Conservation (phyloP, 2,888 invertebrate genomes). For the Drosophila nr. medialis region DNA sequence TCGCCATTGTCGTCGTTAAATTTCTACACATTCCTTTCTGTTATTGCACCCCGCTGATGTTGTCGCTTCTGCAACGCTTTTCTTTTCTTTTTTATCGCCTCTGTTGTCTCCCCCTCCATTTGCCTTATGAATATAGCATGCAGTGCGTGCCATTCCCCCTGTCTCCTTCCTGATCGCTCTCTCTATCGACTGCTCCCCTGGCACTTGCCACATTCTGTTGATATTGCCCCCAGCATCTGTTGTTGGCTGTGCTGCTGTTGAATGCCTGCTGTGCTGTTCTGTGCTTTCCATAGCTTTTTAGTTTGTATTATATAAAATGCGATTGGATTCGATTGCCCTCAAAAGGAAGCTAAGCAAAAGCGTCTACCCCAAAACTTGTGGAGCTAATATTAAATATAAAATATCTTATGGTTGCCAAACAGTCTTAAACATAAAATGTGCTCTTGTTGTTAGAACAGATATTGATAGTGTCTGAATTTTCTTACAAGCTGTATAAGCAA, state of each 20-base stretch:
- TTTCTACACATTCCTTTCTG: conserved; percentile 24
- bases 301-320: conserved; percentile 3
- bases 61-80: conserved; percentile 15
- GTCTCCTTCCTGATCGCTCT: not conserved
- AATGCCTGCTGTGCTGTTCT: not conserved
- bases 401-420: not conserved
- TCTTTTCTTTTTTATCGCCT: not conserved
- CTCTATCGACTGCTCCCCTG: conserved; percentile 16
- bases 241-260: not conserved
- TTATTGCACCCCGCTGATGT: conserved; percentile 8
- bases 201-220: conserved; percentile 21
- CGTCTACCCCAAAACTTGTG: not conserved
- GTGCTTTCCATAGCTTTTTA: conserved; percentile 4
- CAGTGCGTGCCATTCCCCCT: conserved; percentile 8
- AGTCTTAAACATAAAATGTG: not conserved
- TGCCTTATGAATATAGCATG: conserved; percentile 23
- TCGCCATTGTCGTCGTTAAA: conserved; percentile 18
- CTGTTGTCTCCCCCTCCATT: not conserved
- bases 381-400: not conserved
- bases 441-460: not conserved
- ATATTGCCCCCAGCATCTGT: conserved; percentile 9
- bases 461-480: not conserved
- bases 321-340: not conserved
- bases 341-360: conserved; percentile 2
- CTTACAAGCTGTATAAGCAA: not conserved